Evolutionary conservation across 2,113 vertebrate genomes (phyloP), one percentile per base, ranked within the genome.

Genomic region (Zosterops pallidus): DNA sequence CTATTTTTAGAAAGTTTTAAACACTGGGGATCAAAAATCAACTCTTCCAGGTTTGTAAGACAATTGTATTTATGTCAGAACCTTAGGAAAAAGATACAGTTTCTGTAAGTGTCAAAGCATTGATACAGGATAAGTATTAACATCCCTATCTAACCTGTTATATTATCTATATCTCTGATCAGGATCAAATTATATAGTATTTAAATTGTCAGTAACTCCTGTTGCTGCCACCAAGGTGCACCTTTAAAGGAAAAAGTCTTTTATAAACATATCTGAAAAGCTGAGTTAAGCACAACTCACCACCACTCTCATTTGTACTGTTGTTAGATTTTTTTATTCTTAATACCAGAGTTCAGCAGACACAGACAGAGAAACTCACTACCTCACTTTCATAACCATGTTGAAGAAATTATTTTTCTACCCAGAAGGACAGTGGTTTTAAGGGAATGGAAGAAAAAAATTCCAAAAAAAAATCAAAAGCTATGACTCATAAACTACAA

Each of bases 391-490:
- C 64, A 60, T 12, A 44, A 80, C 26, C 11, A 9, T 33, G 74
- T 26, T 16, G 28, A 50, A 84, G 71, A 78, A 84, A 85, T 29
- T 33, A 42, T 87, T 72, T 42, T 75, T 88, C 72, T 55, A 57
- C 41, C n/a, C 75, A 93, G 74, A 89, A 89, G 57, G 31, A 75
- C 35, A 75, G 52, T 21, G 41, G 50, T 88, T 90, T 42, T 6
- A 94, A 86, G 26, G 13, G 41, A 95, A 72, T 15, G 16, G n/a
- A 71, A 82, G 20, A 72, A 90, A 87, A 87, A 89, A 92, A 62
- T 5, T 76, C 46, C 87, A 91, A 25, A 50, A 88, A 88, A 91
- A 92, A 83, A 86, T 86, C 39, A 89, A 93, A 87, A 88, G 39
- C 53, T 88, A 67, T 74, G 78, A 96, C 46, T 90, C 87, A 92